phyloP scores from a whole-genome alignment of 2,797 vertebrate genomes.

The Sebastes jordani region DNA sequence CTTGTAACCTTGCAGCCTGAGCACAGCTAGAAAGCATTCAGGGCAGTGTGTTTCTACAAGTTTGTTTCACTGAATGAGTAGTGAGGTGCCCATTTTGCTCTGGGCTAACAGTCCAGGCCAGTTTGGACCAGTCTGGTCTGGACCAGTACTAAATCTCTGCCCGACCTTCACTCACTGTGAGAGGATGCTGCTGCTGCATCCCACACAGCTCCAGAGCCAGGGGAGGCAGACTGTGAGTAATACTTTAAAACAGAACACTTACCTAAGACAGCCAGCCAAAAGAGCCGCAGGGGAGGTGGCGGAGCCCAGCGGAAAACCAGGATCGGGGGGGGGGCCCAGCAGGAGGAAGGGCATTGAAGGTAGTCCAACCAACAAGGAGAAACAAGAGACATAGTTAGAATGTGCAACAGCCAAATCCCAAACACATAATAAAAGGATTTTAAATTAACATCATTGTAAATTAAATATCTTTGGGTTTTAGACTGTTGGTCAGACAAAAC shows the following conservation, averaged over 20 bases:
- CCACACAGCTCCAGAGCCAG: conserved; percentile 33
- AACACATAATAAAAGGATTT: not conserved
- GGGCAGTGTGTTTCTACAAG: not conserved
- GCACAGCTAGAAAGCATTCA: not conserved
- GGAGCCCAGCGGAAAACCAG: conserved; percentile 35
- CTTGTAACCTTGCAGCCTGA: conserved; percentile 18
- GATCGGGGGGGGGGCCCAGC: not conserved
- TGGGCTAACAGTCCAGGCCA: conserved; percentile 2
- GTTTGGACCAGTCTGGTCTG: not conserved
- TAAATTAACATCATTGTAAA: not conserved
- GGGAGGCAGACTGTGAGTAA: conserved; percentile 64
- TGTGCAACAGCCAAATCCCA: not conserved
- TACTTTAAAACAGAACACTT: conserved; percentile 75
- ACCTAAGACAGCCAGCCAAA: conserved; percentile 62
- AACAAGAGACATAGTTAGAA: conserved; percentile 13
- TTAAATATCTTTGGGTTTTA: not conserved
- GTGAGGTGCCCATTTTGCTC: not conserved
- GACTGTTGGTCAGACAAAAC: not conserved
- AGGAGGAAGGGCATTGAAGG: conserved; percentile 6
- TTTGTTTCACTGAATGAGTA: not conserved
- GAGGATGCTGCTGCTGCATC: conserved; percentile 9
- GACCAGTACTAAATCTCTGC: conserved; percentile 22
- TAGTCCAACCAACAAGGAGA: not conserved
- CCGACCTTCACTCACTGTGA: conserved; percentile 9
- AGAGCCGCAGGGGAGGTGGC: conserved; percentile 29